phyloP scores from a whole-genome alignment of 2,113 vertebrate genomes.

The Recurvirostra avosetta region DNA sequence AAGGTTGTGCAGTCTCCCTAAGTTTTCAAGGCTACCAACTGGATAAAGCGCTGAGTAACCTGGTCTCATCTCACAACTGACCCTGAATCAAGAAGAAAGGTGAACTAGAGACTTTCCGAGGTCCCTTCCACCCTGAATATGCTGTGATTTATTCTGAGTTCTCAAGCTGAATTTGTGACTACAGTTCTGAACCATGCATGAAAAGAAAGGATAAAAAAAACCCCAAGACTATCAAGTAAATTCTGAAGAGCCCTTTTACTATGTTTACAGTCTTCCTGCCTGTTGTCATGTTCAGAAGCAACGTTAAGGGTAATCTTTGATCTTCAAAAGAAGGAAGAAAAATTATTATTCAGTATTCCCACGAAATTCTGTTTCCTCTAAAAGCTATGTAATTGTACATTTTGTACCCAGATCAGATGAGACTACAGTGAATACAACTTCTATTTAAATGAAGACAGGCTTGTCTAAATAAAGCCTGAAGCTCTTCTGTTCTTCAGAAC shows the following conservation, averaged over 20 bases:
- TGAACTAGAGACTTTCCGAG: not conserved
- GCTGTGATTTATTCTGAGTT: not conserved
- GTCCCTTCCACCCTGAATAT: not conserved
- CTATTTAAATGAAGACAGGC: not conserved
- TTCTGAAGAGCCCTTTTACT: not conserved
- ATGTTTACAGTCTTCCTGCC: not conserved
- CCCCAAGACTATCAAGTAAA: not conserved
- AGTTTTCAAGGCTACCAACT: not conserved
- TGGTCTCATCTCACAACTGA: not conserved
- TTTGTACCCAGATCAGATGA: not conserved
- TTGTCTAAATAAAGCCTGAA: not conserved
- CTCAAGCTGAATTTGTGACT: not conserved
- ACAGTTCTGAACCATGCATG: not conserved
- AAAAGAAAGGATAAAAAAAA: not conserved
- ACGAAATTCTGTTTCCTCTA: not conserved
- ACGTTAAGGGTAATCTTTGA: not conserved
- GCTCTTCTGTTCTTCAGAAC: not conserved
- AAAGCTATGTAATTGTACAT: not conserved
- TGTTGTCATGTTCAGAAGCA: not conserved
- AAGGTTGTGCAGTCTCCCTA: not conserved
- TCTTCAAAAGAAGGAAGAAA: not conserved
- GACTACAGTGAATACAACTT: not conserved
- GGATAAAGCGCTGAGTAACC: not conserved
- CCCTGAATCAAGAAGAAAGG: not conserved
- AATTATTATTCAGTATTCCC: not conserved